phyloP scores from a whole-genome alignment of 2,888 invertebrate genomes.

The Cetonia aurata region DNA sequence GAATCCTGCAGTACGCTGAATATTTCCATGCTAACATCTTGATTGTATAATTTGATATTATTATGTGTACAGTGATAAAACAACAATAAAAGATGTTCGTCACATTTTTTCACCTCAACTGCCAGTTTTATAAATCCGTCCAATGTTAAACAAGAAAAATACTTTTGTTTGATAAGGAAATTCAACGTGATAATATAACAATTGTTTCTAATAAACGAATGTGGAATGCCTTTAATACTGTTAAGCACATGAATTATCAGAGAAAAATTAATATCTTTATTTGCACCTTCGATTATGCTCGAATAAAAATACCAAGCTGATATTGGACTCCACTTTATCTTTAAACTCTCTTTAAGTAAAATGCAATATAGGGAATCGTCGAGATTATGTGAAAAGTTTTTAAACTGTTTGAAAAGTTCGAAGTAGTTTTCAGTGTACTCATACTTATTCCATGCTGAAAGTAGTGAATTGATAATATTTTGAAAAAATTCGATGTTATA shows the following conservation, averaged over 20 bases:
- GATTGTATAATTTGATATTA: conserved; percentile 3
- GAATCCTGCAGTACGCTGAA: not conserved
- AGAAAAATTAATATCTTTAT: conserved; percentile 39
- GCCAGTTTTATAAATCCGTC: conserved; percentile 19
- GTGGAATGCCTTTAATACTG: conserved; percentile 52
- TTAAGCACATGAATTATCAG: conserved; percentile 47
- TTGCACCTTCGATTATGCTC: conserved; percentile 41
- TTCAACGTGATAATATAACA: conserved; percentile 49
- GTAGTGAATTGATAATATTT: conserved; percentile 45
- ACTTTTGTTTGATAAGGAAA: conserved; percentile 35
- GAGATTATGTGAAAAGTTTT: conserved; percentile 49
- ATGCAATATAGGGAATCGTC: conserved; percentile 47
- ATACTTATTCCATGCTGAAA: conserved; percentile 54
- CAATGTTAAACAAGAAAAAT: not conserved
- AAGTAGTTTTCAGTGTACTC: conserved; percentile 50
- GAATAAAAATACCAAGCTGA: conserved; percentile 55
- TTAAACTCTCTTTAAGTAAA: conserved; percentile 52
- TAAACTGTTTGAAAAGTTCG: conserved; percentile 47
- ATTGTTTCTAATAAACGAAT: conserved; percentile 55
- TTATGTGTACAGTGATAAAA: conserved; percentile 12
- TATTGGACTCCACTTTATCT: conserved; percentile 54
- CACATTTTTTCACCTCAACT: conserved; percentile 20
- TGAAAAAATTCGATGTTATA: conserved; percentile 30
- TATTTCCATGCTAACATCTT: not conserved
- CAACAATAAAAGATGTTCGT: not conserved